phyloP scores from a whole-genome alignment of 2,113 vertebrate species.

The Ophthalmolycus amberensis region DNA sequence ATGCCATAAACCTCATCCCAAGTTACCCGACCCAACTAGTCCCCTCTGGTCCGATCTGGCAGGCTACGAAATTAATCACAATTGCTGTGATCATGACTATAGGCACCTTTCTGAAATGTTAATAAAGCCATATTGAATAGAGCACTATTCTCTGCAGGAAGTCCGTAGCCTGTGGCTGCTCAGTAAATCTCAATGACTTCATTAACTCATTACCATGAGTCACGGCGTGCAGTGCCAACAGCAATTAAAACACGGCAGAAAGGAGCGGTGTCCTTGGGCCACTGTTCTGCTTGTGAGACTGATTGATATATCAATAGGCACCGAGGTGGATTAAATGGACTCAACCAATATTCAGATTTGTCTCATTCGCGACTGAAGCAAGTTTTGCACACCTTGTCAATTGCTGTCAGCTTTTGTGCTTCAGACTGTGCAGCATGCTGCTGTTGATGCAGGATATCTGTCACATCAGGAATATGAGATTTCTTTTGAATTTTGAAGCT shows the following conservation, averaged over 20 bases:
- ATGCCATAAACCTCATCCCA: slow-evolving; percentile 26
- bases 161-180: slow-evolving; percentile 64
- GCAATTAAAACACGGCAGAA: slow-evolving; percentile 72
- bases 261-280: slow-evolving; percentile 64
- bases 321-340: slow-evolving; percentile 65
- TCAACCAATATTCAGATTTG: slow-evolving; percentile 75
- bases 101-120: slow-evolving; percentile 66
- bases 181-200: slow-evolving; percentile 75
- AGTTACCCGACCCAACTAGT: not conserved
- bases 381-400: slow-evolving; percentile 52
- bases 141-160: slow-evolving; percentile 58
- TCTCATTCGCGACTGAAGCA: slow-evolving; percentile 42
- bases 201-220: slow-evolving; percentile 77
- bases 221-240: slow-evolving; percentile 60
- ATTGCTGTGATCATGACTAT: slow-evolving; percentile 49
- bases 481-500: slow-evolving; percentile 10
- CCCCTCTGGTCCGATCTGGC: slow-evolving; percentile 19
- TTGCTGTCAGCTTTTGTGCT: slow-evolving; percentile 37
- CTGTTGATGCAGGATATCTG: slow-evolving; percentile 15
- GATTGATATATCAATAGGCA: slow-evolving; percentile 75
- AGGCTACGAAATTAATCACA: slow-evolving; percentile 43
- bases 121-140: slow-evolving; percentile 67
- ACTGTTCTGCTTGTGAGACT: slow-evolving; percentile 35
- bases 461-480: slow-evolving; percentile 20
- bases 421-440: slow-evolving; percentile 14